Base-by-base conservation (phyloP, 2,888 invertebrate species). In the Laspeyria flexula region DNA sequence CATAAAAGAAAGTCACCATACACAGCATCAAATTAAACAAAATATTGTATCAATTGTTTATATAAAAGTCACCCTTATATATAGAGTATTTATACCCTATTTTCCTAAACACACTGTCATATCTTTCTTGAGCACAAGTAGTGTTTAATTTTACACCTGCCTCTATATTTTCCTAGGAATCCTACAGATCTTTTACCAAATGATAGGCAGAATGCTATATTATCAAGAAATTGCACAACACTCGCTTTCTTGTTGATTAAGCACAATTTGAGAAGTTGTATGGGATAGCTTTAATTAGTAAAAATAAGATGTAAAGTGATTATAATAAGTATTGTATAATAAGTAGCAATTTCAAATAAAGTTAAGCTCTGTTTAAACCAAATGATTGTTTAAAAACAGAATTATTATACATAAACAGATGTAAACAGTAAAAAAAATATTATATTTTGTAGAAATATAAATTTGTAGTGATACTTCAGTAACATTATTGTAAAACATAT, bases 261-360 rank as follows among this genome's bases (percentile, higher is more conserved):
- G 88, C 90, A 90, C 89, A 76, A 86, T 79, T 79, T 79, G 77
- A 86, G 72, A 89, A 85, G 85, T 90, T 88, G 85, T 88, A 90
- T 90, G 92, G 91, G 90, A 91, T 90, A 92, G 92, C 91, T 92
- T 92, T 92, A 92, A 92, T 85, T 91, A 92, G 90, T 79, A 65
- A 84, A 77, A 63, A 60, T 83, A 80, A 83, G 72, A 55, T 81
- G 77, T 86, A 77, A 83, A 81, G 74, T 81, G 70, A 77, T 75
- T 60, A 74, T 71, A 69, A 61, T 77, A 77, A 77, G 77, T 55
- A 61, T 70, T 71, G 60, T 71, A 71, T 66, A 61, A 66, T 71
- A 68, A 59, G 65, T 67, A 68, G 68, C 35, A 39, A 65, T 56
- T 62, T 60, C 59, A 62, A 61, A 44, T 65, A 57, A 55, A 21